Evolutionary conservation across 2,113 vertebrate species (phyloP).

Genomic region (Hipposideros armiger): DNA sequence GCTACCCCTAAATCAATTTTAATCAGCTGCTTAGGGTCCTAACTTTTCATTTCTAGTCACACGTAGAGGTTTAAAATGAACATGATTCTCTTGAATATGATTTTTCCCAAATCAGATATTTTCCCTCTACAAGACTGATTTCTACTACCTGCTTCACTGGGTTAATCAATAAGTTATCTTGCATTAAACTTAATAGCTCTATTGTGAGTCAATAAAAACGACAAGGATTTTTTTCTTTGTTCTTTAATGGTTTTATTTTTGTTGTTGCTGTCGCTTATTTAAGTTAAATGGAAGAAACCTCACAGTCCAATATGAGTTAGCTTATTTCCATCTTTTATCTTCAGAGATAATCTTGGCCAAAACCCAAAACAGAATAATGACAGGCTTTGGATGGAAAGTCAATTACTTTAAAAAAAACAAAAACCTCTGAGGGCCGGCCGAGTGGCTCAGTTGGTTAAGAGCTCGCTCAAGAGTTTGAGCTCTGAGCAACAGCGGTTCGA

Average conservation of each 20-base stretch:
- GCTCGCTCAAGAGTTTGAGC: no score
- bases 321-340: slow-evolving; percentile 30
- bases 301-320: not conserved
- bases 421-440: no score
- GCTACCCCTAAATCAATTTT: slow-evolving; percentile 57
- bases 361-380: slow-evolving; percentile 35
- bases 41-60: slow-evolving; percentile 56
- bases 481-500: no score
- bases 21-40: slow-evolving; percentile 59
- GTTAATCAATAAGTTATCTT: slow-evolving; percentile 62
- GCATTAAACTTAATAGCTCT: slow-evolving; percentile 49
- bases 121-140: not conserved
- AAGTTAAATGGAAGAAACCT: slow-evolving; percentile 60
- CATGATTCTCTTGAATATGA: slow-evolving; percentile 47
- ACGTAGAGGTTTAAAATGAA: slow-evolving; percentile 70
- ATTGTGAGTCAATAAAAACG: not conserved
- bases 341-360: not conserved
- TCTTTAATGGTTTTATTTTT: not conserved
- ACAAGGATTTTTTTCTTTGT: slow-evolving; percentile 20
- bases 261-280: not conserved
- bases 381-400: slow-evolving; percentile 54
- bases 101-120: slow-evolving; percentile 54
- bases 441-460: no score
- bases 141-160: slow-evolving; percentile 33
- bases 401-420: slow-evolving; percentile 3